phyloP scores from a whole-genome alignment of 2,113 vertebrate genomes.

The Rutilus rutilus region DNA sequence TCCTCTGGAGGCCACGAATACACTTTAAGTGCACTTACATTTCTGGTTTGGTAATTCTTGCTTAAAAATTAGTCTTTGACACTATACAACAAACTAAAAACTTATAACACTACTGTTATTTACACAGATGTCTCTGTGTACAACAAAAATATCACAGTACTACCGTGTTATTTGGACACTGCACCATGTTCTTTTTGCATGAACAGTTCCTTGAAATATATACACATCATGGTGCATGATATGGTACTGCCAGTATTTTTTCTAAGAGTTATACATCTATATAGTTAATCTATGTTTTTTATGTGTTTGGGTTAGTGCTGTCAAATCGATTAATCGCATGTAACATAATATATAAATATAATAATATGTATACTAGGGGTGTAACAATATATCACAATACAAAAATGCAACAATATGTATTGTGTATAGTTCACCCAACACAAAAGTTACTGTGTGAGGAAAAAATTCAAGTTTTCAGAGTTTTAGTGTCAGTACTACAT shows the following conservation, averaged over 20 bases:
- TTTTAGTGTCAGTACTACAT: too few relatives aligned
- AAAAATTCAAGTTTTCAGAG: too few relatives aligned
- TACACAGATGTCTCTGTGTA: neutral
- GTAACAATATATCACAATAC: too few relatives aligned
- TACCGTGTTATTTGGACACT: neutral
- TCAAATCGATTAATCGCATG: too few relatives aligned
- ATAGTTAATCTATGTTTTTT: neutral
- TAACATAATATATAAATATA: too few relatives aligned
- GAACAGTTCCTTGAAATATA: neutral
- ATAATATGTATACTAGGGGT: too few relatives aligned
- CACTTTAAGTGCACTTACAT: slow-evolving; percentile 24
- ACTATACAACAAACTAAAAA: neutral
- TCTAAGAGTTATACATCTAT: neutral
- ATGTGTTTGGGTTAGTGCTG: neutral
- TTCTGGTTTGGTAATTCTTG: neutral
- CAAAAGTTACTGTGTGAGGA: too few relatives aligned
- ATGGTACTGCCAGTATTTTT: neutral
- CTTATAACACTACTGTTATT: neutral
- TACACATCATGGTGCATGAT: neutral
- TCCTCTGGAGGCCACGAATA: slow-evolving; percentile 37
- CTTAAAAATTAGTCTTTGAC: neutral
- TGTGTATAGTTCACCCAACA: too few relatives aligned
- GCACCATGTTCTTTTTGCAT: neutral
- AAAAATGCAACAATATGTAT: too few relatives aligned
- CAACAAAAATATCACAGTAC: neutral